Evolutionary conservation across 2,888 invertebrate species (phyloP).

Genomic region (Epinotia brunnichana): DNA sequence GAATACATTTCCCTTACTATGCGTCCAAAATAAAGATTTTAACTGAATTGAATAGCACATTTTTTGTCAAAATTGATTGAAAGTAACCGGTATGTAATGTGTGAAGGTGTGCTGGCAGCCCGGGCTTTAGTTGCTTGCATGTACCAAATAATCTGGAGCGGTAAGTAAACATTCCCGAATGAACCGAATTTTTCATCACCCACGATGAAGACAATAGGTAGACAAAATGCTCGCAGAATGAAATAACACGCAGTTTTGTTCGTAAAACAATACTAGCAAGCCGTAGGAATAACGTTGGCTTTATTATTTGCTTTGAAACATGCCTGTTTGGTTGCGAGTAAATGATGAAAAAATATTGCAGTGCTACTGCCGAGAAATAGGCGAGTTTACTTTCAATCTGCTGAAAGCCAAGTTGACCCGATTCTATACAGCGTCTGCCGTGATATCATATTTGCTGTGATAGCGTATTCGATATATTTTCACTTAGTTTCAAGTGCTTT

Average conservation of each 20-base stretch:
- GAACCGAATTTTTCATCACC: conserved; percentile 69
- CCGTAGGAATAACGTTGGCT: conserved; percentile 46
- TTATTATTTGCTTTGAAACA: conserved; percentile 44
- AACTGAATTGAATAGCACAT: too few species aligned
- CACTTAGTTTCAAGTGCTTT: conserved; percentile 20
- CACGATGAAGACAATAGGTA: conserved; percentile 62
- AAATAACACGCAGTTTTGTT: conserved; percentile 61
- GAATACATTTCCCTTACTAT: too few species aligned
- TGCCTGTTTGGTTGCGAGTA: conserved; percentile 36
- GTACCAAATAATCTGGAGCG: conserved; percentile 51
- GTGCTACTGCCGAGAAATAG: conserved; percentile 47
- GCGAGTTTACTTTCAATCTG: conserved; percentile 62
- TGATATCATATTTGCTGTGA: conserved; percentile 40
- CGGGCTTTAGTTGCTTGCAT: background rate
- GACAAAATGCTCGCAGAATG: conserved; percentile 62
- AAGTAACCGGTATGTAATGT: background rate
- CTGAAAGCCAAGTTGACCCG: conserved; percentile 65
- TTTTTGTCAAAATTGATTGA: background rate
- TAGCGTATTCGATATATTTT: conserved; percentile 37
- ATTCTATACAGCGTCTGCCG: conserved; percentile 50
- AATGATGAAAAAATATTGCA: conserved; percentile 50
- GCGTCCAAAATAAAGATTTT: too few species aligned
- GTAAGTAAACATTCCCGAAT: conserved; percentile 57
- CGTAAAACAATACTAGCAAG: conserved; percentile 46
- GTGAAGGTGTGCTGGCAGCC: background rate